Evolutionary conservation across 92 coral and sea anemone species (phyloP).

Genomic region (Isaurus tuberculatus): DNA sequence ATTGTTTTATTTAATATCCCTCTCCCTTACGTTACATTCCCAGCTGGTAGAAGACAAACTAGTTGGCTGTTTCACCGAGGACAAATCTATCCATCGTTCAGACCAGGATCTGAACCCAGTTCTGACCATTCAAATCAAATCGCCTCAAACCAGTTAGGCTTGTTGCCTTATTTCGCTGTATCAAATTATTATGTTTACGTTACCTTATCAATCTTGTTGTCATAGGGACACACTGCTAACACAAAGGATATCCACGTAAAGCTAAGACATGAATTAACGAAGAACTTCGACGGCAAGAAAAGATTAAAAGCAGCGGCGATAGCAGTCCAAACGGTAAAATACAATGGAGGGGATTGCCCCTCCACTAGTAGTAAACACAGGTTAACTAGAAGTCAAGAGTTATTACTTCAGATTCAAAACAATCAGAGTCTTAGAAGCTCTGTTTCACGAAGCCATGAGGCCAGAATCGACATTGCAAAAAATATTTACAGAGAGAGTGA

Average conservation of each 20-base stretch:
- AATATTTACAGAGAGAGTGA: not conserved
- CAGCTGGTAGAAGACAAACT: too few species aligned
- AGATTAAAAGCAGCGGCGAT: constrained; percentile 84
- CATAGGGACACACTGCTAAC: constrained; percentile 90
- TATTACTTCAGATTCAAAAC: constrained; percentile 20
- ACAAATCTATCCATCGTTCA: too few species aligned
- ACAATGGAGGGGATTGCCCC: constrained; percentile 61
- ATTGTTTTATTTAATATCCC: too few species aligned
- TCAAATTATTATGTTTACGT: not conserved
- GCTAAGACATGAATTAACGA: constrained; percentile 83
- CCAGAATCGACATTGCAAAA: constrained; percentile 15
- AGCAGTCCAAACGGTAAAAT: constrained; percentile 94
- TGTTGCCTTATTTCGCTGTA: too few species aligned
- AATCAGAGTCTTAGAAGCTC: not conserved
- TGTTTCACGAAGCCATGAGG: constrained; percentile 20
- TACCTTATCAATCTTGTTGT: not conserved
- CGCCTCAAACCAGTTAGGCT: too few species aligned
- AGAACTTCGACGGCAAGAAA: constrained; percentile 89
- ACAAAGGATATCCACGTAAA: constrained; percentile 88
- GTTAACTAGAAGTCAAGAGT: constrained; percentile 42
- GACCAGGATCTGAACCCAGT: too few species aligned
- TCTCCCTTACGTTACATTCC: too few species aligned
- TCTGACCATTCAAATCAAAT: too few species aligned
- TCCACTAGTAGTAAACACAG: constrained; percentile 18
- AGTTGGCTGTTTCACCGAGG: too few species aligned